Percentiles rank a stretch among this genome's conserved stretches.
Conservation (phyloP, 2,888 invertebrate species). For the Disparrhopalites patrizii region DNA sequence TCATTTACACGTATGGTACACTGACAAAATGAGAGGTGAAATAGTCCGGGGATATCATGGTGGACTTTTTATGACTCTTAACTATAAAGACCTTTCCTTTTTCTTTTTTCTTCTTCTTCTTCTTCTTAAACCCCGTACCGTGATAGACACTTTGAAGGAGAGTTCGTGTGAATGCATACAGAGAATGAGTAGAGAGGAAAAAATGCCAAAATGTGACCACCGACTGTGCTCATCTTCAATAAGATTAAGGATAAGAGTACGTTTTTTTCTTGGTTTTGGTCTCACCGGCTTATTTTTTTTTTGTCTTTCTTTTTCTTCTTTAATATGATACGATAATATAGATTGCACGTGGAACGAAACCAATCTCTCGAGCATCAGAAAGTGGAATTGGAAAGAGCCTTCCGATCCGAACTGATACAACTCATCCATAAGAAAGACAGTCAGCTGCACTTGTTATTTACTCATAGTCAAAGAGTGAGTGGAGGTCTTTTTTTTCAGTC, state of each 20-base stretch:
- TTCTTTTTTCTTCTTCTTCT: too few relatives aligned
- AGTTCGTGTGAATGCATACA: too few relatives aligned
- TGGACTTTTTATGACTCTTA: too few relatives aligned
- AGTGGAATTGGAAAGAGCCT: slow-evolving; percentile 35
- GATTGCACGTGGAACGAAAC: slow-evolving; percentile 44
- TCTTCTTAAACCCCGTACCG: too few relatives aligned
- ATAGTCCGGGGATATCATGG: too few relatives aligned
- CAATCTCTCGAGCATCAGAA: slow-evolving; percentile 42
- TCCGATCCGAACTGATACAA: slow-evolving; percentile 43
- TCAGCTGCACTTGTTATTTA: slow-evolving; percentile 42
- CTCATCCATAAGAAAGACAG: slow-evolving; percentile 42
- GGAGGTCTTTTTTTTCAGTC: too few relatives aligned
- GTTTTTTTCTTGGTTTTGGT: not conserved
- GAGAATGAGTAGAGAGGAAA: too few relatives aligned
- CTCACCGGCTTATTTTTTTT: not conserved
- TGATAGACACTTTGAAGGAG: too few relatives aligned
- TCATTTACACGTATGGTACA: too few relatives aligned
- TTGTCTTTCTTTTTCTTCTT: not conserved
- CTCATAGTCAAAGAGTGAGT: slow-evolving; percentile 41
- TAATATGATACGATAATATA: too few relatives aligned
- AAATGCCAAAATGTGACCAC: slow-evolving; percentile 6
- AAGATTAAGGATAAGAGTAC: not conserved
- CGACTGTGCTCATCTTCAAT: slow-evolving; percentile 7
- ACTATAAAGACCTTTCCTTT: too few relatives aligned
- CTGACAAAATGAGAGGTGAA: too few relatives aligned